phyloP scores from a whole-genome alignment of 2,113 vertebrate species.

The Eubucco bourcierii region DNA sequence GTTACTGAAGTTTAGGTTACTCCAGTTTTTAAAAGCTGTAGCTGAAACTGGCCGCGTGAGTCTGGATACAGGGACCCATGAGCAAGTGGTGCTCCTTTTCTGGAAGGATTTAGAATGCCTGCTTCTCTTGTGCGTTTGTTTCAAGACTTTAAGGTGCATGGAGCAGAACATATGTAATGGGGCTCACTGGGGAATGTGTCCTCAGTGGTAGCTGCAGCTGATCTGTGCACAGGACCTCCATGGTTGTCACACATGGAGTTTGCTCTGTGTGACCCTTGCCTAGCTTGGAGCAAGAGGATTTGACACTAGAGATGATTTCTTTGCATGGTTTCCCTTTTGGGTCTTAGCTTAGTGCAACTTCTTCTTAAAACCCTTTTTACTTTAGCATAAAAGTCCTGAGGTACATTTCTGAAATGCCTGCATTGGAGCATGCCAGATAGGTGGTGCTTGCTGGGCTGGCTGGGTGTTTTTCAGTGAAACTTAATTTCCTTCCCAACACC shows the following conservation, averaged over 20 bases:
- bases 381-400: not conserved
- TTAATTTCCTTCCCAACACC: not conserved
- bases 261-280: not conserved
- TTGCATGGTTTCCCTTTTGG: not conserved
- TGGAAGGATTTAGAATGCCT: accelerated
- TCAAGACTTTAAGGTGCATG: not conserved
- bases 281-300: not conserved
- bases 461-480: not conserved
- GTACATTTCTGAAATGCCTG: not conserved
- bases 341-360: not conserved
- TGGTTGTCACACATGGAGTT: not conserved
- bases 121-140: not conserved
- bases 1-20: not conserved
- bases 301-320: not conserved
- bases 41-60: not conserved
- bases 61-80: not conserved
- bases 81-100: not conserved
- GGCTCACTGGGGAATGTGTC: not conserved
- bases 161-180: not conserved
- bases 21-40: not conserved
- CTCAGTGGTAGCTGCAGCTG: not conserved
- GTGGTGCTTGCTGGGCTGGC: not conserved
- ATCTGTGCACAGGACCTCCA: not conserved
- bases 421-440: not conserved
- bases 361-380: not conserved